Conservation (phyloP, 2,797 vertebrate genomes). For the Lindbergichthys nudifrons region DNA sequence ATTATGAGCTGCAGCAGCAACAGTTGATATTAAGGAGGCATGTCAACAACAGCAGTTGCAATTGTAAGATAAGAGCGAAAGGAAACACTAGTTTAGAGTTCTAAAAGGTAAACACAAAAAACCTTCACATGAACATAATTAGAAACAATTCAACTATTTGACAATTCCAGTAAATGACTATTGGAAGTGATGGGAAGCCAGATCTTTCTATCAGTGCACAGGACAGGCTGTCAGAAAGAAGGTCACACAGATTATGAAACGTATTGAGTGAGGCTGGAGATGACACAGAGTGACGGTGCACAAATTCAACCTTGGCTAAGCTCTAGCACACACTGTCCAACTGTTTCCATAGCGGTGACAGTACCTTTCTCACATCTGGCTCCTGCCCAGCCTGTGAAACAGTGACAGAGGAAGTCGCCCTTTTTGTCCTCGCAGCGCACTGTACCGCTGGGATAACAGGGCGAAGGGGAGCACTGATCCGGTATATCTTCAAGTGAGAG, state of each 20-base stretch:
- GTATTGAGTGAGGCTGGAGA: slow-evolving; percentile 5
- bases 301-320: slow-evolving; percentile 47
- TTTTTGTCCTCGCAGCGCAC: slow-evolving; percentile 91
- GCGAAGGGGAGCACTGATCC: slow-evolving; percentile 94
- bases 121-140: not conserved
- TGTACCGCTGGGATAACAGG: slow-evolving; percentile 88
- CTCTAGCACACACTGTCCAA: slow-evolving; percentile 21
- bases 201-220: slow-evolving; percentile 1
- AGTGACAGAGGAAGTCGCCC: slow-evolving; percentile 92
- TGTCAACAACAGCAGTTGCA: slow-evolving; percentile 15
- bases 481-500: slow-evolving; percentile 88
- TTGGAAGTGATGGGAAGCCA: slow-evolving; percentile 1
- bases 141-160: slow-evolving; percentile 9
- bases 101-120: slow-evolving; percentile 11
- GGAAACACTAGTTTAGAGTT: not conserved
- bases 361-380: slow-evolving; percentile 90
- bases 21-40: slow-evolving; percentile 25
- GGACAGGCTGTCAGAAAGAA: slow-evolving; percentile 34
- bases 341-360: slow-evolving; percentile 30
- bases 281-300: slow-evolving; percentile 50
- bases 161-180: not conserved
- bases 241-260: slow-evolving; percentile 41
- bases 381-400: slow-evolving; percentile 92
- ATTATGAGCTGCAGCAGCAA: slow-evolving; percentile 35
- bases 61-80: slow-evolving; percentile 20